phyloP scores from a whole-genome alignment of 2,797 vertebrate species.

The Fringilla coelebs region DNA sequence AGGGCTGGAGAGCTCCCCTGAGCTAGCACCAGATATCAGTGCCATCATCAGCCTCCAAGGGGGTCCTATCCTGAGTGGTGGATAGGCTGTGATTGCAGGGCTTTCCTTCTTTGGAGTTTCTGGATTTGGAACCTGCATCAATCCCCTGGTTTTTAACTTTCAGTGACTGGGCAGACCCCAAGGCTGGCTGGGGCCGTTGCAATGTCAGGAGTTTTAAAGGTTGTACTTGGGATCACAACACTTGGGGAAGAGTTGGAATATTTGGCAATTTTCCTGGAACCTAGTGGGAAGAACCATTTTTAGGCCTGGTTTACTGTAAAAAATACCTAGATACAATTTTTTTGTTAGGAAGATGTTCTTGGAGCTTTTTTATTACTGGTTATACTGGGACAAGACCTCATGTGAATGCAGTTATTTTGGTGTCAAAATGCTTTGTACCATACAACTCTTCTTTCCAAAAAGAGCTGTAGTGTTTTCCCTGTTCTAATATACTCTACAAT shows the following conservation, averaged over 20 bases:
- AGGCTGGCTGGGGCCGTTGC: background rate
- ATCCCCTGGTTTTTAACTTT: background rate
- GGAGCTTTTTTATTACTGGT: background rate
- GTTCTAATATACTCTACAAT: background rate
- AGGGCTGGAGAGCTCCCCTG: background rate
- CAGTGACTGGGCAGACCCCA: background rate
- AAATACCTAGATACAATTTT: background rate
- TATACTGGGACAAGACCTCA: background rate
- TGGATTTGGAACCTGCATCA: accelerated
- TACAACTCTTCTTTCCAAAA: background rate
- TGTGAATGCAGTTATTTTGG: background rate
- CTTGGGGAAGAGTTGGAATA: background rate
- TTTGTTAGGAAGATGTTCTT: background rate
- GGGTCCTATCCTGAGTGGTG: background rate
- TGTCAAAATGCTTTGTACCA: background rate
- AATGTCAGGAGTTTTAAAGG: background rate
- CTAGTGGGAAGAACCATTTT: background rate
- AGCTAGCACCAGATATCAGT: background rate
- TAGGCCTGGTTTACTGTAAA: background rate
- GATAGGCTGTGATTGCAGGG: background rate
- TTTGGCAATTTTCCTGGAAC: background rate
- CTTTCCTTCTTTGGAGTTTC: background rate
- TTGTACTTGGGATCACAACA: too few species aligned
- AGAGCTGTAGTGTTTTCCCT: background rate
- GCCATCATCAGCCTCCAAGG: accelerated